phyloP scores from a whole-genome alignment of 2,113 vertebrate species.

The Bungarus multicinctus region DNA sequence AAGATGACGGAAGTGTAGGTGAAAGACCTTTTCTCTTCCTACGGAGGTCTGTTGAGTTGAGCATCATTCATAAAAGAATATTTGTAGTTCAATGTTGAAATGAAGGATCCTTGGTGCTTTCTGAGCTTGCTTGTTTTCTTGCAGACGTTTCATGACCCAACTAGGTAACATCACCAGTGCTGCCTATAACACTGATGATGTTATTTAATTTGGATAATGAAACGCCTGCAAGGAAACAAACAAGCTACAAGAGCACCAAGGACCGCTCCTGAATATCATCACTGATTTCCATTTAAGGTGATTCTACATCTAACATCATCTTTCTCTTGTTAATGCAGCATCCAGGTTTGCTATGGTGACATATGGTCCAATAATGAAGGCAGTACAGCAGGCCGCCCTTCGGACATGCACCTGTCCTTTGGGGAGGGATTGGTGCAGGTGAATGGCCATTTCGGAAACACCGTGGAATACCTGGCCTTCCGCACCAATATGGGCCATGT shows the following conservation, averaged over 20 bases:
- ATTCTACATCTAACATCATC: fast-evolving
- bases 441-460: background rate
- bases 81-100: background rate
- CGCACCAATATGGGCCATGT: conserved; percentile 25
- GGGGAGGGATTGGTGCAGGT: conserved; percentile 11
- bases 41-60: background rate
- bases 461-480: conserved; percentile 2
- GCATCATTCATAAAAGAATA: background rate
- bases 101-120: background rate
- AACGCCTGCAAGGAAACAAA: background rate
- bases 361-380: conserved; percentile 27
- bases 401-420: conserved; percentile 3
- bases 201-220: background rate
- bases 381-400: background rate
- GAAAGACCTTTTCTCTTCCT: background rate
- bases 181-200: background rate
- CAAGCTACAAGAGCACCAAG: background rate
- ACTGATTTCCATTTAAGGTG: background rate
- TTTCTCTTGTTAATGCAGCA: background rate
- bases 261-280: background rate
- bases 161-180: background rate
- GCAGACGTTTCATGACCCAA: background rate
- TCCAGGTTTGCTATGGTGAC: conserved; percentile 34
- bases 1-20: background rate
- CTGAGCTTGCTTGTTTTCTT: background rate